Percentiles rank a stretch among this genome's conserved stretches.
Evolutionary conservation across 1,140 invertebrate genomes (phyloP).

Genomic region (Neuroterus valhalla): DNA sequence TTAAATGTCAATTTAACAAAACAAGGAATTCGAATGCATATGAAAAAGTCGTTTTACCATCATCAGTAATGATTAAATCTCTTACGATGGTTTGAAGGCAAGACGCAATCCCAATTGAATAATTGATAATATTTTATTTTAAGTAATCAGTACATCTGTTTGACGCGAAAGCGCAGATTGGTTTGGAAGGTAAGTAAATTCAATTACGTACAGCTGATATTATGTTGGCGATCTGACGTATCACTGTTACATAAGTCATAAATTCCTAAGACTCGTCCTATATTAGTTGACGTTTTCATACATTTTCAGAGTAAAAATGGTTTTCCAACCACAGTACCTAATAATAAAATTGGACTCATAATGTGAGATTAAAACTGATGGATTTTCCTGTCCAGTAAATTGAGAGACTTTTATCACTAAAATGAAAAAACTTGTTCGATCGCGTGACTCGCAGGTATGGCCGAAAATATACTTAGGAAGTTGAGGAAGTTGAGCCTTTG

Average conservation of each 20-base stretch:
- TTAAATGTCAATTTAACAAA: neutral
- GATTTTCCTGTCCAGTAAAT: neutral
- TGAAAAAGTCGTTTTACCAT: neutral
- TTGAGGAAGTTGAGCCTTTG: neutral
- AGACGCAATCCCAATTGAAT: conserved; percentile 5
- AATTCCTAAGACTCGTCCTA: neutral
- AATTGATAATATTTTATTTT: conserved; percentile 25
- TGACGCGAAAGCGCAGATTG: conserved; percentile 25
- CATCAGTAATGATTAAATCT: neutral
- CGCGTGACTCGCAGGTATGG: neutral
- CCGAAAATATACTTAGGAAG: neutral
- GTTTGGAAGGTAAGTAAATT: conserved; percentile 24
- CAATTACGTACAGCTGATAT: neutral
- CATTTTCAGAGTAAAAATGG: neutral
- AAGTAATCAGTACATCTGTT: conserved; percentile 28
- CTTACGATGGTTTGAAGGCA: neutral
- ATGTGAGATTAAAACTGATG: neutral
- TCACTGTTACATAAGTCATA: no score
- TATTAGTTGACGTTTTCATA: conserved; percentile 2
- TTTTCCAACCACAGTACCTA: neutral
- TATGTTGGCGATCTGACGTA: no score
- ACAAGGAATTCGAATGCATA: neutral
- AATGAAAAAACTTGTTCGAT: conserved; percentile 24
- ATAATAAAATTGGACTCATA: neutral
- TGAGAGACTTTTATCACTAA: neutral